Base-by-base conservation (phyloP, 2,113 vertebrate species). In the Scophthalmus maximus region DNA sequence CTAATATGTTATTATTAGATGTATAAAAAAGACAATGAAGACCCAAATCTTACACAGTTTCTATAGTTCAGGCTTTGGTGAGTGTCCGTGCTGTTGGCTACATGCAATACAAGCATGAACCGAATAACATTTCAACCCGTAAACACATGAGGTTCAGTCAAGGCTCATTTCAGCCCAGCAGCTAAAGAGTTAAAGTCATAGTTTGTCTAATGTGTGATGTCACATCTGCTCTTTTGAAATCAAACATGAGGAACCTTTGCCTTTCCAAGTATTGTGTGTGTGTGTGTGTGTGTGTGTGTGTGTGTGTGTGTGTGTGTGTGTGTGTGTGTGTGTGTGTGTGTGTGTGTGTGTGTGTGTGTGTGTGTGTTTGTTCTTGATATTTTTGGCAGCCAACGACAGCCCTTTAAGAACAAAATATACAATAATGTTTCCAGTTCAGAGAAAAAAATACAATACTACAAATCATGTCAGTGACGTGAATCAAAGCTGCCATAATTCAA, bases 171-270 rank as follows among this genome's bases (percentile, higher is more conserved):
- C 42, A 56, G 38, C 60, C 29, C 69, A 56, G 73, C 71, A 81
- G 57, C 46, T 9, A 36, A 65, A 44, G 32, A 60, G 76, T 80
- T 71, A 78, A 75, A 50, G 44, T 51, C 26, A 23, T 12, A 67
- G 63, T 78, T 53, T 86, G 40, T 61, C 30, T 52, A 47, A 40
- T 67, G 36, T 29, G 57, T 71, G 52, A 80, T 78, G 67, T 68
- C 58, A 57, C 17, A 81, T 80, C 73, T 56, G 66, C 27, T 51
- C 3, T 46, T 2, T 34, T 5, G 9, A 68, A 15, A 68, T 67
- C 61, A 79, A 78, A 83, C 70, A 68, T 6, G 22, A 52, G 29
- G 55, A 76, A 69, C 58, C 50, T 66, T 77, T 52, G 77, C 73
- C 68, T 87, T 79, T 81, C 76, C 57, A 36, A 59, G 66, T 58